A percentile compares a stretch with the other conserved stretches of the same genome.
Evolutionary conservation across 2,888 invertebrate species (phyloP).

Genomic region (Spicauda simplicius): DNA sequence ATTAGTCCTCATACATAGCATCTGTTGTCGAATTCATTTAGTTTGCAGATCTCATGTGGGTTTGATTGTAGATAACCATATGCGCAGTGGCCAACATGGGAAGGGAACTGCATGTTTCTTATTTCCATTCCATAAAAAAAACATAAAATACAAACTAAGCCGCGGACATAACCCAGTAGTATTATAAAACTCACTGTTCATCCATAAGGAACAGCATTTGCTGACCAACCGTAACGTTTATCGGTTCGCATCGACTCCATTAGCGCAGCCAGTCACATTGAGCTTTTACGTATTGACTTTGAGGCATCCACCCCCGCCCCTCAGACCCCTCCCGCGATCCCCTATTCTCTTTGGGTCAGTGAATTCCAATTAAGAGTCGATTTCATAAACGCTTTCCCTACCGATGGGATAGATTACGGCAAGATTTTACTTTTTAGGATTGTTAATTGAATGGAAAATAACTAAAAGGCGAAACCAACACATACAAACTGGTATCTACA

Average conservation of each 20-base stretch:
- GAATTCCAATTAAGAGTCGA: constrained; percentile 64
- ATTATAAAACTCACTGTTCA: no score
- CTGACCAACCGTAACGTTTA: neutral
- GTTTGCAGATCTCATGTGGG: no score
- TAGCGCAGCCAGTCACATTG: constrained; percentile 11
- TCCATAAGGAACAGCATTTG: neutral
- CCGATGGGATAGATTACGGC: constrained; percentile 20
- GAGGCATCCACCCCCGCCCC: constrained; percentile 4
- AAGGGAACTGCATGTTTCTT: no score
- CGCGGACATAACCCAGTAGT: no score
- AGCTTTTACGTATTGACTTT: constrained; percentile 29
- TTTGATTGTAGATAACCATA: no score
- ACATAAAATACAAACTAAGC: no score
- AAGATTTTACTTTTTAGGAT: constrained; percentile 10
- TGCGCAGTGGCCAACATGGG: no score
- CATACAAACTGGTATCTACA: neutral
- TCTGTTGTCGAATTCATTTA: no score
- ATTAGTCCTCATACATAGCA: no score
- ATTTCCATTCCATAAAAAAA: no score
- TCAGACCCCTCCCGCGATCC: constrained; percentile 17
- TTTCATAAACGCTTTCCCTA: constrained; percentile 50
- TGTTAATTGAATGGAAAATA: neutral
- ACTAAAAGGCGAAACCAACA: neutral
- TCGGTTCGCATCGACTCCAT: constrained; percentile 3
- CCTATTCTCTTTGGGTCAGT: constrained; percentile 53